Percentiles rank a stretch among this genome's conserved stretches.
Conservation (phyloP, 2,888 invertebrate species). For the Chloroclysta siterata region DNA sequence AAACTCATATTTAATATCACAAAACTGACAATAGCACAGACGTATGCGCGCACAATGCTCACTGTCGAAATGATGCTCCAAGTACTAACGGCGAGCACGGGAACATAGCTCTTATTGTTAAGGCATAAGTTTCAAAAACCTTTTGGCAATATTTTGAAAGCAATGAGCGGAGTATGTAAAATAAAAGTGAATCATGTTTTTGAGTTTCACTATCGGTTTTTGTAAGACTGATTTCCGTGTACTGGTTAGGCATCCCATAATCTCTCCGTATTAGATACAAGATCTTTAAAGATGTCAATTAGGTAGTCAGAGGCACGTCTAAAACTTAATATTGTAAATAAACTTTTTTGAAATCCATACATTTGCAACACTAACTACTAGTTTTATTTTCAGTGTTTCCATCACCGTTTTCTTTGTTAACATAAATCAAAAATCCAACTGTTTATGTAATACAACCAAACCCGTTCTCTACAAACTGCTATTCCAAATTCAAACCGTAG, state of each 20-base stretch:
- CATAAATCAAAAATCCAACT: background rate
- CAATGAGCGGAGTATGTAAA: background rate
- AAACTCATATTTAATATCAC: slow-evolving; percentile 64
- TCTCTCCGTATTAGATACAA: too few relatives aligned
- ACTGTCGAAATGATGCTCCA: slow-evolving; percentile 43
- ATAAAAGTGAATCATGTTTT: background rate
- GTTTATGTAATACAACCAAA: background rate
- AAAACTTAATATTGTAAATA: too few relatives aligned
- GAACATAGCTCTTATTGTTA: slow-evolving; percentile 43
- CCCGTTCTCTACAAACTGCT: background rate
- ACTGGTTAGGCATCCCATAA: too few relatives aligned
- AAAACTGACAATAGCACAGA: slow-evolving; percentile 59
- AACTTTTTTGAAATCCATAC: too few relatives aligned
- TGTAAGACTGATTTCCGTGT: too few relatives aligned
- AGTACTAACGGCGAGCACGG: slow-evolving; percentile 27
- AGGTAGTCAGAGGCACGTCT: too few relatives aligned
- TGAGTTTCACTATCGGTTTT: background rate
- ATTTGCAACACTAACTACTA: too few relatives aligned
- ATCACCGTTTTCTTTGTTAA: background rate
- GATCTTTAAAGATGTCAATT: too few relatives aligned
- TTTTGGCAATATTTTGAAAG: slow-evolving; percentile 7
- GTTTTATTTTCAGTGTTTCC: background rate
- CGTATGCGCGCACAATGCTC: slow-evolving; percentile 51
- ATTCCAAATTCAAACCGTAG: slow-evolving; percentile 12
- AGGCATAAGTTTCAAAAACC: background rate